A percentile compares a stretch with the other conserved stretches of the same genome.
These are phyloP conservation scores for Adelges cooleyi DNA, from an alignment of 1,140 invertebrate species.

Conservation along the genomic window DNA sequence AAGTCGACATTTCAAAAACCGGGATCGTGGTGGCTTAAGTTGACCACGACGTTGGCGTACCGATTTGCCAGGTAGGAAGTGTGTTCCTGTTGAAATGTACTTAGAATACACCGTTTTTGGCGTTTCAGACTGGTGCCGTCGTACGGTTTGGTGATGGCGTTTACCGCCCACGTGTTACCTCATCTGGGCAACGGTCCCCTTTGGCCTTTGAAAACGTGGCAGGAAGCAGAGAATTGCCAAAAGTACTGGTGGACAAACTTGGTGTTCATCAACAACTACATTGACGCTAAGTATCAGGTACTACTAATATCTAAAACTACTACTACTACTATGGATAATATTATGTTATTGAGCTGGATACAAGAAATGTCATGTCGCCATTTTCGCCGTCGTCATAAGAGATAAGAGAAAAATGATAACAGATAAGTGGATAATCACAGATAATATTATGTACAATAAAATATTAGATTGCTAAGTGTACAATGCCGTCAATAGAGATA, in stretches of 20 bases:
- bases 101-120: too few species aligned
- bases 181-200: conserved; percentile 35
- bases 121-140: conserved; percentile 41
- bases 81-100: background rate
- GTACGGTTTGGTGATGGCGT: conserved; percentile 37
- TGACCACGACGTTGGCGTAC: background rate
- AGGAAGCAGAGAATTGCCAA: background rate
- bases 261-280: conserved; percentile 49
- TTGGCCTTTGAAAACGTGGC: background rate
- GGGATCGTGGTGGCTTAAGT: background rate
- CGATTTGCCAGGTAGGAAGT: background rate
- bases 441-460: too few species aligned
- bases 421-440: too few species aligned
- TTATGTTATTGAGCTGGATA: too few species aligned
- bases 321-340: too few species aligned
- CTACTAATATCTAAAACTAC: too few species aligned
- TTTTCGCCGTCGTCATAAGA: too few species aligned
- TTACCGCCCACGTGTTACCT: conserved; percentile 38
- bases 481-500: too few species aligned
- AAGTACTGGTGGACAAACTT: conserved; percentile 37
- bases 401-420: too few species aligned
- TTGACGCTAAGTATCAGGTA: conserved; percentile 35
- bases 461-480: too few species aligned
- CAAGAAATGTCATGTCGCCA: too few species aligned
- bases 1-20: background rate